Evolutionary conservation across 2,797 vertebrate species (phyloP).

Genomic region (Hippoglossus hippoglossus): DNA sequence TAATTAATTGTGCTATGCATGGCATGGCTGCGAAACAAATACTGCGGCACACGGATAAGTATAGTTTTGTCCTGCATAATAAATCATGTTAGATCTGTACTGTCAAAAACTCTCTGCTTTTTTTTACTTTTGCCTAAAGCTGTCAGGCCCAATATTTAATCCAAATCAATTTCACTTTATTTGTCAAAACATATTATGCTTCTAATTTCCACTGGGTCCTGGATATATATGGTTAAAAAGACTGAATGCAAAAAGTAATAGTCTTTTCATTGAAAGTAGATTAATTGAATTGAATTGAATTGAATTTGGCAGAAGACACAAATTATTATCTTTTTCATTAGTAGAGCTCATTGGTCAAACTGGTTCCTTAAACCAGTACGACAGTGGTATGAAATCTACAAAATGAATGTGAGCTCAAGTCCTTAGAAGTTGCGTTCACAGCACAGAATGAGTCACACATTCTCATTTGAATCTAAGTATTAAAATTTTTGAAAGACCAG

Average conservation of each 20-base stretch:
- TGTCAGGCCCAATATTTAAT: not conserved
- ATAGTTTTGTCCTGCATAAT: conserved; percentile 21
- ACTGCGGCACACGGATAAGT: conserved; percentile 11
- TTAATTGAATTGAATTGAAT: too few species aligned
- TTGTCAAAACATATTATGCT: not conserved
- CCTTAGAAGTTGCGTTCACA: conserved; percentile 24
- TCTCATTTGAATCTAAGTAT: conserved; percentile 11
- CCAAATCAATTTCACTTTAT: not conserved
- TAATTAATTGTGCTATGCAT: conserved; percentile 55
- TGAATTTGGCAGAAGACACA: too few species aligned
- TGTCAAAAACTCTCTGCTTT: not conserved
- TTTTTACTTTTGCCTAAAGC: not conserved
- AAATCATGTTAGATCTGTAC: conserved; percentile 24
- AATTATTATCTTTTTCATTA: conserved; percentile 55
- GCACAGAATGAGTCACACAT: not conserved
- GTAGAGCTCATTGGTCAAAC: conserved; percentile 60
- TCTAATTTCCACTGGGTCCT: not conserved
- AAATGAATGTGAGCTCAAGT: conserved; percentile 47
- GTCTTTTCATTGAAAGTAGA: too few species aligned
- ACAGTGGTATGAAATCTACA: conserved; percentile 41
- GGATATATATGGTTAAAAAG: not conserved
- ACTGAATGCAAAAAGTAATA: too few species aligned
- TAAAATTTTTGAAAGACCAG: not conserved
- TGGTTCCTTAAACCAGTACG: conserved; percentile 33
- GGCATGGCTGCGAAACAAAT: conserved; percentile 48